Conservation (phyloP, 2,888 invertebrate species). For the Aplocera efformata region DNA sequence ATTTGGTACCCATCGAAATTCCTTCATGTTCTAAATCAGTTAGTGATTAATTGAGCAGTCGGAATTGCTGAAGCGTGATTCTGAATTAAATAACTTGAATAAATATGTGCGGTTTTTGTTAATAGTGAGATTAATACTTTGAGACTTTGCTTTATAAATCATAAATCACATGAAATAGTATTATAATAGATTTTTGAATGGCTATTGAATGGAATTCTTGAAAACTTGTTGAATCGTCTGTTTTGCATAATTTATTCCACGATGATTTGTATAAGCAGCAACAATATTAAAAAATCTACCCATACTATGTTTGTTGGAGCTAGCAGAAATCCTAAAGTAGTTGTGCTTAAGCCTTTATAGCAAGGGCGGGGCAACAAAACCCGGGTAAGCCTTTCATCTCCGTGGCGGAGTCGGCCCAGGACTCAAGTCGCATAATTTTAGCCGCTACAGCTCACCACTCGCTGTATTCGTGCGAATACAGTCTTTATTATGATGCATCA, state of each 20-base stretch:
- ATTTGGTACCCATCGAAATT: no score
- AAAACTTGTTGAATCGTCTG: no score
- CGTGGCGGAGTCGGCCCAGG: slow-evolving; percentile 32
- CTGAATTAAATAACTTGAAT: slow-evolving; percentile 29
- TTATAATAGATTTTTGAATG: no score
- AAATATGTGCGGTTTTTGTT: slow-evolving; percentile 4
- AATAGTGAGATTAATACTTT: slow-evolving; percentile 2
- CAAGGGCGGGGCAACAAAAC: slow-evolving; percentile 39
- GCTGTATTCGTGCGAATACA: slow-evolving; percentile 18
- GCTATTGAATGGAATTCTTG: no score
- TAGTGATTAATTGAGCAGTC: slow-evolving; percentile 43
- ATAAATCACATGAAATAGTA: no score
- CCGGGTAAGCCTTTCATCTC: slow-evolving; percentile 54
- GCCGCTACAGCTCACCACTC: slow-evolving; percentile 29
- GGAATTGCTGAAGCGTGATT: slow-evolving; percentile 25
- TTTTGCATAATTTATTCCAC: no score
- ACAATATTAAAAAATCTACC: not conserved
- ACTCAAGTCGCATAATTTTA: slow-evolving; percentile 48
- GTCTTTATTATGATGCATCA: slow-evolving; percentile 18
- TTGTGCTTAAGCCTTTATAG: slow-evolving; percentile 41
- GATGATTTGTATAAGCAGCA: no score
- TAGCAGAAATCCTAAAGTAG: slow-evolving; percentile 37
- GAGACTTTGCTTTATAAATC: slow-evolving; percentile 4
- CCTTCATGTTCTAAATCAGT: no score
- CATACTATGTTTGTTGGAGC: slow-evolving; percentile 26